Conservation (phyloP, 2,888 invertebrate genomes). For the Pristionchus arcanus region DNA sequence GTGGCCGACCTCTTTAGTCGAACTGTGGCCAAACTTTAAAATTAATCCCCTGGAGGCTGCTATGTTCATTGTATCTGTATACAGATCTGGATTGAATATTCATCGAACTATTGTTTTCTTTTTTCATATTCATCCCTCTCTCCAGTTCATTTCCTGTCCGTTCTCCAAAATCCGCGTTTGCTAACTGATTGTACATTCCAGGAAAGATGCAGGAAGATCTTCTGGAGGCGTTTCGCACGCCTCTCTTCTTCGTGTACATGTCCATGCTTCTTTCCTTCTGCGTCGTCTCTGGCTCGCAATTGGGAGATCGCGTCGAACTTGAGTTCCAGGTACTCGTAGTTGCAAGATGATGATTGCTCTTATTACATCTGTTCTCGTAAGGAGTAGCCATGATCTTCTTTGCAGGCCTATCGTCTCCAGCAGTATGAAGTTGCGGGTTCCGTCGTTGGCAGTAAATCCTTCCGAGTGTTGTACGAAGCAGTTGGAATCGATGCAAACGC, state of each 20-base stretch:
- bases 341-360: background rate
- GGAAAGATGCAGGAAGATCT: slow-evolving; percentile 65
- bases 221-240: slow-evolving; percentile 69
- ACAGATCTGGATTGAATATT: background rate
- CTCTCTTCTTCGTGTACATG: slow-evolving; percentile 65
- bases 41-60: background rate
- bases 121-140: background rate
- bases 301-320: slow-evolving; percentile 68
- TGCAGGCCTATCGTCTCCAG: slow-evolving; percentile 75
- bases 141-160: background rate
- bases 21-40: background rate
- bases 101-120: background rate
- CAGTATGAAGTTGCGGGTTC: slow-evolving; percentile 76
- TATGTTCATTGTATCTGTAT: background rate
- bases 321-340: slow-evolving; percentile 57
- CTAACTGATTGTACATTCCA: background rate
- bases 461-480: slow-evolving; percentile 75
- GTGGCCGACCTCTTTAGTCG: background rate
- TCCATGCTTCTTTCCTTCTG: slow-evolving; percentile 67
- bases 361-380: background rate
- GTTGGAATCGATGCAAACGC: slow-evolving; percentile 70
- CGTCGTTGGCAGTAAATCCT: slow-evolving; percentile 71
- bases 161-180: background rate
- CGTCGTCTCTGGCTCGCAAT: slow-evolving; percentile 64
- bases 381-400: background rate